Evolutionary conservation across 2,797 vertebrate genomes (phyloP).

Genomic region (Eleutherodactylus coqui): DNA sequence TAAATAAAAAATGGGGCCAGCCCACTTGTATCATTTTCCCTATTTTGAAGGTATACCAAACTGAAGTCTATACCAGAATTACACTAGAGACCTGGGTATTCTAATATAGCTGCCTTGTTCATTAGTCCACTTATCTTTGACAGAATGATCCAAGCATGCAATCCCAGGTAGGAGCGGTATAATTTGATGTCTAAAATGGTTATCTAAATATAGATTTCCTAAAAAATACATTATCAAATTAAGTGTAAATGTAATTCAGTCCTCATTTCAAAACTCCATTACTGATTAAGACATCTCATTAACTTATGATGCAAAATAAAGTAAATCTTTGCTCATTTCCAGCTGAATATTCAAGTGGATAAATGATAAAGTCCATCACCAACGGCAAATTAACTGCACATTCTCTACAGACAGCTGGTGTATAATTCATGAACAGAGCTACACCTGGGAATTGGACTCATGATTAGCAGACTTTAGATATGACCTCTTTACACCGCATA

Average conservation of each 20-base stretch:
- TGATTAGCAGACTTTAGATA: slow-evolving; percentile 43
- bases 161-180: slow-evolving; percentile 30
- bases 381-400: slow-evolving; percentile 52
- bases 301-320: slow-evolving; percentile 62
- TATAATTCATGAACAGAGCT: slow-evolving; percentile 53
- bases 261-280: slow-evolving; percentile 43
- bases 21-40: background rate
- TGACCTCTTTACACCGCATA: slow-evolving; percentile 14
- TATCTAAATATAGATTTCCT: slow-evolving; percentile 41
- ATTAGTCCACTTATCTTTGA: slow-evolving; percentile 34
- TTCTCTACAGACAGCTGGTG: slow-evolving; percentile 52
- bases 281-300: slow-evolving; percentile 61
- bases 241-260: slow-evolving; percentile 57
- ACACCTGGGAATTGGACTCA: slow-evolving; percentile 45
- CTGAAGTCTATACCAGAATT: background rate
- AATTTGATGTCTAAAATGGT: slow-evolving; percentile 38
- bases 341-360: slow-evolving; percentile 57
- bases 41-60: background rate
- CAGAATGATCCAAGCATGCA: slow-evolving; percentile 41
- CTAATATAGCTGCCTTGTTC: slow-evolving; percentile 20
- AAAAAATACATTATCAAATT: slow-evolving; percentile 53
- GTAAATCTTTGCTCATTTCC: slow-evolving; percentile 61
- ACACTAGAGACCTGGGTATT: no score
- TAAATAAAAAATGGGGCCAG: background rate
- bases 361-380: slow-evolving; percentile 57